A percentile compares a stretch with the other conserved stretches of the same genome.
These are phyloP conservation scores for Diplodus puntazzo DNA, from an alignment of 2,797 vertebrate species.

Conservation along the genomic window DNA sequence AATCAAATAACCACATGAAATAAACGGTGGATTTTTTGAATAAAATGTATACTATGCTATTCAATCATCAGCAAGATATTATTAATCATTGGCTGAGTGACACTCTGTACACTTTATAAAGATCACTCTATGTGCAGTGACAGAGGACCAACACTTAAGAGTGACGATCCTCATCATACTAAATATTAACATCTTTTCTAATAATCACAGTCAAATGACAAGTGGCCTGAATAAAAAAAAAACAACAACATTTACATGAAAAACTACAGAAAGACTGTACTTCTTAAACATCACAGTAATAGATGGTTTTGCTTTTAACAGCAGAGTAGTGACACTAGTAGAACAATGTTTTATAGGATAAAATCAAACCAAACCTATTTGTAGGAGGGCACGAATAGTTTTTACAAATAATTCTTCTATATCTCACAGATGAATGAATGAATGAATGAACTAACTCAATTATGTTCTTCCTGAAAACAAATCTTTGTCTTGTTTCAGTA, in stretches of 20 bases:
- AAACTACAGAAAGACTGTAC: no score
- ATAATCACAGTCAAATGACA: no score
- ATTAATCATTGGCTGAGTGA: background rate
- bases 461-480: background rate
- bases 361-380: background rate
- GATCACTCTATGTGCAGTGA: background rate
- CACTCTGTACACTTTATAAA: background rate
- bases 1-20: background rate
- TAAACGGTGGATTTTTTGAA: background rate
- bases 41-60: slow-evolving; percentile 1
- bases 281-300: no score
- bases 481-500: background rate
- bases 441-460: background rate
- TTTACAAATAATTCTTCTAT: background rate
- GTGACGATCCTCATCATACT: no score
- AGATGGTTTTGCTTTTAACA: no score
- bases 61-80: background rate
- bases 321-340: no score
- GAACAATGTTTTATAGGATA: no score
- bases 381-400: background rate
- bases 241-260: background rate
- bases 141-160: no score
- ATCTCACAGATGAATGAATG: background rate
- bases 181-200: no score
- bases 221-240: no score